Conservation (phyloP, 2,113 vertebrate species). For the Ariopsis seemanni region DNA sequence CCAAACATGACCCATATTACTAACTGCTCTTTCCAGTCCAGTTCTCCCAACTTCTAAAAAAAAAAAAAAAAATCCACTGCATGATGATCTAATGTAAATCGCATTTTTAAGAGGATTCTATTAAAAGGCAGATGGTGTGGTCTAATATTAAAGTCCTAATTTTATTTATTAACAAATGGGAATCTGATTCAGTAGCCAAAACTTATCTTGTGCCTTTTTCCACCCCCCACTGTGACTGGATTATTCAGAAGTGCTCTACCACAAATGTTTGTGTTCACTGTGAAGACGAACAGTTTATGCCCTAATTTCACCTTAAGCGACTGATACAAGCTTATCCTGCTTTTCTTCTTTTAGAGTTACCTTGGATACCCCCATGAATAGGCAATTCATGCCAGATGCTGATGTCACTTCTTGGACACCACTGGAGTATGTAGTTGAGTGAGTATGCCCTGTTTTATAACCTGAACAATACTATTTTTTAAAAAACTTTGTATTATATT, state of each 20-base stretch:
- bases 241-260: background rate
- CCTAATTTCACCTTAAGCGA: background rate
- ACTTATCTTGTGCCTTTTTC: background rate
- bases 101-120: too few relatives aligned
- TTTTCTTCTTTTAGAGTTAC: conserved; percentile 45
- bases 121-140: too few relatives aligned
- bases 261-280: background rate
- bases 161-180: too few relatives aligned
- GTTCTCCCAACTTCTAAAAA: too few relatives aligned
- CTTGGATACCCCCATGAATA: conserved; percentile 73
- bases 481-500: background rate
- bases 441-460: conserved; percentile 63
- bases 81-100: too few relatives aligned
- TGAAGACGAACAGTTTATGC: background rate
- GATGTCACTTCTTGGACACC: conserved; percentile 85
- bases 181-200: background rate
- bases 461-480: background rate
- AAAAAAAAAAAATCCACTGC: too few relatives aligned
- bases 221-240: background rate
- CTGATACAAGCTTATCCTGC: background rate
- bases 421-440: conserved; percentile 83
- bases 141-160: too few relatives aligned
- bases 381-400: conserved; percentile 82
- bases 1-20: too few relatives aligned
- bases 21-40: too few relatives aligned